These are phyloP conservation scores for Pammene aurita DNA, from an alignment of 2,888 invertebrate genomes.

Conservation along the genomic window DNA sequence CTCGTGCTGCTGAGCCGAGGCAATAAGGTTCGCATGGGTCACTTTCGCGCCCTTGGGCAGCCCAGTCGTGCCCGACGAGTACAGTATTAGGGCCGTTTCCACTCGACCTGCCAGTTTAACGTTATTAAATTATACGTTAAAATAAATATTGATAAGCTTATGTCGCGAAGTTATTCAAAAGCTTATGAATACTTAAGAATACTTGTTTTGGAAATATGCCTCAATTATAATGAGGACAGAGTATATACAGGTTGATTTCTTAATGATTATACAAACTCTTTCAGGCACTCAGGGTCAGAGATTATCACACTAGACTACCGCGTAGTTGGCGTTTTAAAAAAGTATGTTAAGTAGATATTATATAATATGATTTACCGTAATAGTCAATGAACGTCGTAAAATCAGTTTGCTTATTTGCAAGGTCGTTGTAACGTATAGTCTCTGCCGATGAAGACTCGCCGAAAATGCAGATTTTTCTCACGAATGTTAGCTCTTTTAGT, in stretches of 20 bases:
- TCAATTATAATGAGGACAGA: too few species aligned
- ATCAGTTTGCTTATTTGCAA: slow-evolving; percentile 49
- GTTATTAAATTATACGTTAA: too few species aligned
- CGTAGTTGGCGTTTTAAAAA: too few species aligned
- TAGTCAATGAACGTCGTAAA: slow-evolving; percentile 51
- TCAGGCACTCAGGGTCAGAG: too few species aligned
- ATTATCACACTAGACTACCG: too few species aligned
- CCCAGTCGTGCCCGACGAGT: slow-evolving; percentile 73
- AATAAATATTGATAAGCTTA: too few species aligned
- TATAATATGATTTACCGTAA: slow-evolving; percentile 55
- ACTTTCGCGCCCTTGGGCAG: slow-evolving; percentile 67
- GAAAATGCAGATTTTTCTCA: slow-evolving; percentile 55
- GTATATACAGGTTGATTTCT: too few species aligned
- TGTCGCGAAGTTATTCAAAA: too few species aligned
- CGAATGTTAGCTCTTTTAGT: slow-evolving; percentile 49
- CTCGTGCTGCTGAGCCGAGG: slow-evolving; percentile 54
- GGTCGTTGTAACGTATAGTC: slow-evolving; percentile 51
- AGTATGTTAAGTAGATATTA: too few species aligned
- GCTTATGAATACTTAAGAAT: too few species aligned
- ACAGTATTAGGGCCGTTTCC: slow-evolving; percentile 62
- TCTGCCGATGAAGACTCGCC: slow-evolving; percentile 48
- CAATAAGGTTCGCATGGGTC: slow-evolving; percentile 65
- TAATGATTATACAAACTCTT: too few species aligned
- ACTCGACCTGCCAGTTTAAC: slow-evolving; percentile 51
- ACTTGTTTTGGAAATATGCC: too few species aligned